Evolutionary conservation across 2,113 vertebrate genomes (phyloP), one percentile per base, ranked within the genome.

Genomic region (Eclectus roratus): DNA sequence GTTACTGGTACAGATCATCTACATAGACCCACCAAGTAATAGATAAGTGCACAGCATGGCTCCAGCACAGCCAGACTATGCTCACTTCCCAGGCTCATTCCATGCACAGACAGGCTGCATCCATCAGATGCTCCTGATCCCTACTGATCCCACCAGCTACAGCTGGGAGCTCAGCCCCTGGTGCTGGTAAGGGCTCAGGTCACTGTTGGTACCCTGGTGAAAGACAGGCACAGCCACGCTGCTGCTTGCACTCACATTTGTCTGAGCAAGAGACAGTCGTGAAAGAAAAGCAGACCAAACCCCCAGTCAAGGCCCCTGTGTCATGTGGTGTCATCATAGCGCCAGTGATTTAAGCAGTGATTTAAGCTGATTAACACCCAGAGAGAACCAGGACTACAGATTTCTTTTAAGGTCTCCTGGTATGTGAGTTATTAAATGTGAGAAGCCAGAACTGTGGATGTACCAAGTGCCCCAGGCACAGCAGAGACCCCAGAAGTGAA

Each of bases 11-110:
- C 19, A 35, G n/a, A 27, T 33, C 4, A n/a, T 27, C 44, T 28
- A 2, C 1, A 1, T 0, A 72, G 64, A 74, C 18, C 50, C 66
- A 79, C 9, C 20, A n/a, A 44, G 63, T 25, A 21, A 17, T 0
- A n/a, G 46, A 31, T 43, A 50, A 70, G 46, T n/a, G 14, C 37
- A 12, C 44, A 49, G 37, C 41, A 24, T 0, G 3, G 50, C 85
- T 64, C 66, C 66, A n/a, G 43, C 69, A 79, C 46, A 49, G 64
- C 43, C 85, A 88, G 39, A 37, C 39, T 56, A 71, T 0, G 5
- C 72, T 41, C 71, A 52, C 49, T 27, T 29, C 68, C 53, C 65
- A 60, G 56, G n/a, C 58, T 21, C 46, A 3, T 47, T 15, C 61
- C 35, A 13, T 0, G 1, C 80, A 77, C 77, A 50, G 58, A 46